Evolutionary conservation across 2,888 invertebrate species (phyloP), one percentile per base, ranked within the genome.

Genomic region (Falcaria lacertinaria): DNA sequence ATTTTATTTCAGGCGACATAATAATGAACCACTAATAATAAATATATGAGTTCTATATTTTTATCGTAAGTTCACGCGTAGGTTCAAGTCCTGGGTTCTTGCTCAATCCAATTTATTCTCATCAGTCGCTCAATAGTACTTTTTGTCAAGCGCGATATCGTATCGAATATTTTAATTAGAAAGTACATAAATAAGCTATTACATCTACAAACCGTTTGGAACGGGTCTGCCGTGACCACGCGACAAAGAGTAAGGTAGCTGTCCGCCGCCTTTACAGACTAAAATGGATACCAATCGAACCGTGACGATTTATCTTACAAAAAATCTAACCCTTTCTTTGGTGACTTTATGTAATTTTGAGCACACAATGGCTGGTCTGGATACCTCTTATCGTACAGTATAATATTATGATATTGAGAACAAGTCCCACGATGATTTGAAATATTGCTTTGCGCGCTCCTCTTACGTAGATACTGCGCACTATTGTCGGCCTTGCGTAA

Each of bases 261-360:
- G 63, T 62, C 66, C 67, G 67, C 67, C 64, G 76, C 58, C 67
- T 77, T 67, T 64, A 61, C 69, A 67, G 68, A 77, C 72, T 83
- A 84, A 85, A 85, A 85, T 84, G 82, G 81, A 81, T 79, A 77
- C 64, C 80, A 67, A 82, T 77, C 76, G 76, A 73, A 74, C 73
- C 85, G 73, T 81, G 77, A 84, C 81, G 76, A 70, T 79, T 80
- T 74, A 63, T 74, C 79, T 69, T 70, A 43, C 77, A 67, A 72
- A 72, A 81, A 80, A 69, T 61, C 60, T 58, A 52, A 76, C 74
- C 78, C 74, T 76, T 73, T 74, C 77, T 74, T 77, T 59, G 55
- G 56, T 73, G 73, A 65, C 67, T 78, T 76, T 75, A 75, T 70
- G 76, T 80, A 77, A 82, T 74, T 74, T 64, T 73, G 58, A 62